phyloP scores from a whole-genome alignment of 1,140 invertebrate species.

The Anadara kagoshimensis region DNA sequence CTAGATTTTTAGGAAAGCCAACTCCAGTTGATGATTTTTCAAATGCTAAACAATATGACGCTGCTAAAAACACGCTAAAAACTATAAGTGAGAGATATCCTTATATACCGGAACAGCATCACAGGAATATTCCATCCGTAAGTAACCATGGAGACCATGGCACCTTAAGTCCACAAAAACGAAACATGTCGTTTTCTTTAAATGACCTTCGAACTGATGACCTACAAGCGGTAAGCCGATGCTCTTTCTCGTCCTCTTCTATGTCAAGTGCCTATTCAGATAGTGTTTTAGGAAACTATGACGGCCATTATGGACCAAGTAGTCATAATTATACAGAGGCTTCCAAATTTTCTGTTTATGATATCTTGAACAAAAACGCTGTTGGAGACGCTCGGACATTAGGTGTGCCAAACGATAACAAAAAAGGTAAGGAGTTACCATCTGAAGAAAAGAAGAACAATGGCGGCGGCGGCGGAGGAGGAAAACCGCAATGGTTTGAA shows the following conservation, averaged over 20 bases:
- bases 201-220: slow-evolving; percentile 26
- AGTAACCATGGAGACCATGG: background rate
- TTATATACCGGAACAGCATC: background rate
- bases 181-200: slow-evolving; percentile 33
- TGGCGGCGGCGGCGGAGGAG: slow-evolving; percentile 1
- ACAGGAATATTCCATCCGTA: background rate
- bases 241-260: slow-evolving; percentile 10
- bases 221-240: slow-evolving; percentile 8
- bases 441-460: slow-evolving; percentile 6
- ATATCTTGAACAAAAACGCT: slow-evolving; percentile 20
- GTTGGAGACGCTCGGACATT: background rate
- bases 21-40: background rate
- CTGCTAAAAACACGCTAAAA: background rate
- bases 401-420: background rate
- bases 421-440: background rate
- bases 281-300: slow-evolving; percentile 29
- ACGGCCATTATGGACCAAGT: slow-evolving; percentile 33
- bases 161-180: background rate
- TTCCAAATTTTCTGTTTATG: slow-evolving; percentile 17
- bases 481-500: slow-evolving; percentile 26
- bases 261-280: slow-evolving; percentile 19
- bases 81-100: background rate
- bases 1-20: background rate
- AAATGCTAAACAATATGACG: background rate
- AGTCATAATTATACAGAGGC: slow-evolving; percentile 17